phyloP scores from a whole-genome alignment of 2,113 vertebrate species.

The Epinephelus moara region DNA sequence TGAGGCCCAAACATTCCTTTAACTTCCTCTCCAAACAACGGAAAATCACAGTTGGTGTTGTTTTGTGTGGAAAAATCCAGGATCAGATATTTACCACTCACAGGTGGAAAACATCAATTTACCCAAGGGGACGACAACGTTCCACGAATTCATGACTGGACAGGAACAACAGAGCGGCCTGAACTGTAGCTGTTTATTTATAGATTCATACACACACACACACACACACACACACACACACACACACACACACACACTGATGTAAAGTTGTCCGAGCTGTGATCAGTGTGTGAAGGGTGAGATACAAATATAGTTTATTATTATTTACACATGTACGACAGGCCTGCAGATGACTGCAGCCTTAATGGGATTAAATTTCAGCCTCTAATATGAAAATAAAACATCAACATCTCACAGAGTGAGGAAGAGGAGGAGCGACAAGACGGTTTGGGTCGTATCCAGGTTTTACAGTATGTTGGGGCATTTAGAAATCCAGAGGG shows the following conservation, averaged over 20 bases:
- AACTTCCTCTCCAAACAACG: slow-evolving; percentile 38
- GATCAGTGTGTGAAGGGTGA: not conserved
- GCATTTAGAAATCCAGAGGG: no score
- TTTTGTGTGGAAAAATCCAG: slow-evolving; percentile 45
- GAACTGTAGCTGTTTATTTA: not conserved
- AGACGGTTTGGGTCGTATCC: no score
- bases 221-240: no score
- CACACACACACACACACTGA: not conserved
- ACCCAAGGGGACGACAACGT: slow-evolving; percentile 1
- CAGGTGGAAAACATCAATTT: slow-evolving; percentile 54
- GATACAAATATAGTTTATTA: not conserved
- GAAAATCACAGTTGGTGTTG: slow-evolving; percentile 27
- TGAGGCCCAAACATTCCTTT: slow-evolving; percentile 53
- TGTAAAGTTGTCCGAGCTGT: not conserved
- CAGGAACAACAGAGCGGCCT: not conserved
- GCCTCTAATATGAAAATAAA: no score
- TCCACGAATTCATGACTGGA: slow-evolving; percentile 5
- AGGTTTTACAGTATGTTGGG: no score
- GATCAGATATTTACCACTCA: slow-evolving; percentile 35
- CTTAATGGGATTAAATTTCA: not conserved
- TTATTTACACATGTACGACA: not conserved
- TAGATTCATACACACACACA: not conserved
- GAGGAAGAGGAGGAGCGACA: no score
- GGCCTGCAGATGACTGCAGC: not conserved
- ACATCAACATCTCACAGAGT: no score